phyloP scores from a whole-genome alignment of 2,888 invertebrate species.

The Hoplodrina ambigua region DNA sequence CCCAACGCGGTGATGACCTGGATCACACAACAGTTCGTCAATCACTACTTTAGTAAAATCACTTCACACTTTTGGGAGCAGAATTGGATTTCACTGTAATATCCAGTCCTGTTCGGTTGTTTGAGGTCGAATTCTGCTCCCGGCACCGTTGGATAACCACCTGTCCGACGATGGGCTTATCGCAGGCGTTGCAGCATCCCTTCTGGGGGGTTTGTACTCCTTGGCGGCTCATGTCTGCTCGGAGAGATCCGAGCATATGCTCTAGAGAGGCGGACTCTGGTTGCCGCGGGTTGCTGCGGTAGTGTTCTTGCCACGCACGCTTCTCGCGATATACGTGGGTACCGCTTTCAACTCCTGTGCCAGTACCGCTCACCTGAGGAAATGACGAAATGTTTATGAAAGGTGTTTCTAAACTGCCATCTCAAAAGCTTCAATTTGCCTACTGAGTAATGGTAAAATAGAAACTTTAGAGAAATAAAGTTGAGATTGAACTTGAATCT shows the following conservation, averaged over 20 bases:
- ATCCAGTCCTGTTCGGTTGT: slow-evolving; percentile 22
- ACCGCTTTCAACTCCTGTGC: slow-evolving; percentile 84
- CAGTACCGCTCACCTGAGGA: slow-evolving; percentile 84
- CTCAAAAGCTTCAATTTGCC: slow-evolving; percentile 3
- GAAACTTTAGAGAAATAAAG: slow-evolving; percentile 29
- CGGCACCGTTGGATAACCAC: slow-evolving; percentile 77
- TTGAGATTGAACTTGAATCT: slow-evolving; percentile 43
- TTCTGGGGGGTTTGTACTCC: slow-evolving; percentile 99
- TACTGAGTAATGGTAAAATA: slow-evolving; percentile 41
- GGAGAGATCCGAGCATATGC: slow-evolving; percentile 98
- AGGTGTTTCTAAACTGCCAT: slow-evolving; percentile 42
- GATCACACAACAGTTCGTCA: slow-evolving; percentile 68
- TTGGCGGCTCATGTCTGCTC: slow-evolving; percentile 99
- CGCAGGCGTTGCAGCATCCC: slow-evolving; percentile 99
- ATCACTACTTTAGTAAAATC: slow-evolving; percentile 59
- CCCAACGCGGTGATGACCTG: slow-evolving; percentile 98
- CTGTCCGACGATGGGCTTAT: slow-evolving; percentile 99
- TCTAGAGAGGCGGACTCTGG: slow-evolving; percentile 91
- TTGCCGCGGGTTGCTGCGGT: slow-evolving; percentile 89
- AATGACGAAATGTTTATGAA: slow-evolving; percentile 29
- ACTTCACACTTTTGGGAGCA: slow-evolving; percentile 49
- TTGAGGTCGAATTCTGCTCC: slow-evolving; percentile 50
- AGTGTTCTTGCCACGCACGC: slow-evolving; percentile 89
- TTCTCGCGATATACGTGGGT: slow-evolving; percentile 92
- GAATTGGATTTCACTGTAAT: slow-evolving; percentile 43